Conservation (phyloP, 2,797 vertebrate species). For the Microctenopoma stevenorrisi region DNA sequence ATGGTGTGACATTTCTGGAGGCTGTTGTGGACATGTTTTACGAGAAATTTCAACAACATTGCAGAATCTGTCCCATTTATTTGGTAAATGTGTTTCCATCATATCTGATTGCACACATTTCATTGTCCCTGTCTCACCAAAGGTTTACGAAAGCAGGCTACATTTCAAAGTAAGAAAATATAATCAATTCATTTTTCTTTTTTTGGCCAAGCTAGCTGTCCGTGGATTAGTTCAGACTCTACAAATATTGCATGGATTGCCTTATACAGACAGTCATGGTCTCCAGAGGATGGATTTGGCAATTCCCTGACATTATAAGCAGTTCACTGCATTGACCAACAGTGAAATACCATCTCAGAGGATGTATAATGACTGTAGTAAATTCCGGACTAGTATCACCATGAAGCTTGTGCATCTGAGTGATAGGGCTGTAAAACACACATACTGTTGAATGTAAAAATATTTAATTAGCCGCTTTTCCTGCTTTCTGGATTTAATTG, state of each 20-base stretch:
- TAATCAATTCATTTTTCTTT: slow-evolving; percentile 12
- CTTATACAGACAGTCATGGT: neutral
- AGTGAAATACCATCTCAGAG: too few relatives aligned
- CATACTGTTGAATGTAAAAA: neutral
- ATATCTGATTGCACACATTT: slow-evolving; percentile 15
- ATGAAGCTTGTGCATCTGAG: too few relatives aligned
- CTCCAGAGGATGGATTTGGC: neutral
- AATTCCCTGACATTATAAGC: neutral
- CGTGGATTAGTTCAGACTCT: too few relatives aligned
- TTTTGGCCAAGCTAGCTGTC: neutral
- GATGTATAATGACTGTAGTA: too few relatives aligned
- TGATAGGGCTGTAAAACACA: too few relatives aligned
- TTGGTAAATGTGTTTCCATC: slow-evolving; percentile 26
- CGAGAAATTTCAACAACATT: slow-evolving; percentile 50
- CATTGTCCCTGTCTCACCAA: slow-evolving; percentile 8
- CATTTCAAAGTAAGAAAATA: slow-evolving; percentile 4
- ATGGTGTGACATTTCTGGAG: slow-evolving; percentile 55
- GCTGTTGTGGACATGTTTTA: slow-evolving; percentile 52
- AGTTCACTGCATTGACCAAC: neutral
- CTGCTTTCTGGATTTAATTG: neutral
- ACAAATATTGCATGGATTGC: too few relatives aligned
- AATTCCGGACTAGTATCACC: too few relatives aligned
- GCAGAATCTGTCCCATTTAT: slow-evolving; percentile 28
- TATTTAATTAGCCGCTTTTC: neutral
- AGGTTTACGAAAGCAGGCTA: slow-evolving; percentile 6